These are phyloP conservation scores for Agrotis ipsilon DNA, from an alignment of 2,888 invertebrate genomes.

Conservation along the genomic window DNA sequence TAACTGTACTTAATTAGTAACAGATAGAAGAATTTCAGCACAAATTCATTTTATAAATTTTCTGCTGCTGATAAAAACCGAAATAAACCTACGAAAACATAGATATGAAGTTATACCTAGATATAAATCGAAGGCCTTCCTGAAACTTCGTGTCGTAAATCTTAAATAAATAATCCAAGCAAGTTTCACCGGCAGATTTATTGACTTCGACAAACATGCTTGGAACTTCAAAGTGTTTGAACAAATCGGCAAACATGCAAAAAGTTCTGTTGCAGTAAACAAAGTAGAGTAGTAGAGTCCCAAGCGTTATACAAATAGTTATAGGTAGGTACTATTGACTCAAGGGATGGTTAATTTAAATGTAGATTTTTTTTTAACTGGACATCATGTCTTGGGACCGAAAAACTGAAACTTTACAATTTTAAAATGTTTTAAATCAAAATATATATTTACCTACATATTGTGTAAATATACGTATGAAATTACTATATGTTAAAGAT, in stretches of 20 bases:
- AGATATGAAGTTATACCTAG: neutral
- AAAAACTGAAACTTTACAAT: too few relatives aligned
- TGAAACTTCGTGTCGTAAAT: conserved; percentile 1
- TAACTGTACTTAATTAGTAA: too few relatives aligned
- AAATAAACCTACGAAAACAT: neutral
- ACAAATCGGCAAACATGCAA: conserved; percentile 43
- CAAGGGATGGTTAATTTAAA: conserved; percentile 19
- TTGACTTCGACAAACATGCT: conserved; percentile 36
- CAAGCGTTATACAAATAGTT: conserved; percentile 44
- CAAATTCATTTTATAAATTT: too few relatives aligned
- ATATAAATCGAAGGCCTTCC: neutral
- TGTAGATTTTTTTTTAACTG: too few relatives aligned
- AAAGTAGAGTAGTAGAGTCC: conserved; percentile 51
- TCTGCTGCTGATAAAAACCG: too few relatives aligned
- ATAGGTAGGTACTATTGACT: neutral
- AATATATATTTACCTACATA: too few relatives aligned
- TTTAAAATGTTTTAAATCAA: too few relatives aligned
- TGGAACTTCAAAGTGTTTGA: conserved; percentile 40
- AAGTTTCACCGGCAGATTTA: conserved; percentile 41
- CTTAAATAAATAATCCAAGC: conserved; percentile 29
- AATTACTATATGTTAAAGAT: too few relatives aligned
- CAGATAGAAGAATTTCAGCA: too few relatives aligned
- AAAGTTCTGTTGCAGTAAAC: conserved; percentile 44
- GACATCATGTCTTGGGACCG: too few relatives aligned
- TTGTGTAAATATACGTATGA: too few relatives aligned